These are phyloP conservation scores for Drosophila stalkeri DNA, from an alignment of 2,888 invertebrate genomes.

Conservation along the genomic window DNA sequence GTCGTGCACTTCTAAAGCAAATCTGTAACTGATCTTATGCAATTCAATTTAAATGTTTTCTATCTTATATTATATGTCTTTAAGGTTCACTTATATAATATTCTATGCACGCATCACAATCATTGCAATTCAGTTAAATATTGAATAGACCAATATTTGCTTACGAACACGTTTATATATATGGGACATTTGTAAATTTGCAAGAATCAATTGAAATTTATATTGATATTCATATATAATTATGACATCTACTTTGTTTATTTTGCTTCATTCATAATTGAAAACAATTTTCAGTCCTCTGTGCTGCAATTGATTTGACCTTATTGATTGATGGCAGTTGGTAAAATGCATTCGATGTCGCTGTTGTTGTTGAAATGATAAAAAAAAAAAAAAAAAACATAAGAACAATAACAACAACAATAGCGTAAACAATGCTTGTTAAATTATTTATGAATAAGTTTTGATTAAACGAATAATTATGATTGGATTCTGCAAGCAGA, in stretches of 20 bases:
- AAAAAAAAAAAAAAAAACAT: neutral
- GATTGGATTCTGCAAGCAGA: slow-evolving; percentile 13
- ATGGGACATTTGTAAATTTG: neutral
- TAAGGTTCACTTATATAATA: neutral
- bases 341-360: slow-evolving; percentile 21
- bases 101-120: neutral
- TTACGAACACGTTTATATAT: too few species aligned
- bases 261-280: slow-evolving; percentile 60
- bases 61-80: neutral
- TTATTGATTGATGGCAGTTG: slow-evolving; percentile 69
- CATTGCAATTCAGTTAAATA: neutral
- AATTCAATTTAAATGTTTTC: neutral
- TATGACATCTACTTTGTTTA: slow-evolving; percentile 10
- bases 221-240: slow-evolving; percentile 4
- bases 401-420: slow-evolving; percentile 4
- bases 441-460: slow-evolving; percentile 47
- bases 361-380: slow-evolving; percentile 49
- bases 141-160: neutral
- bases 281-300: slow-evolving; percentile 56
- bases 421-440: slow-evolving; percentile 19
- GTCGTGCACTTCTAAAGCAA: too few species aligned
- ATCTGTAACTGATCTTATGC: neutral
- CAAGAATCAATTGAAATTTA: neutral
- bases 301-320: slow-evolving; percentile 74
- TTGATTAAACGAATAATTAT: slow-evolving; percentile 45